Percentiles rank a stretch among this genome's conserved stretches.
Evolutionary conservation across 2,888 invertebrate species (phyloP).

Genomic region (Sialis lutaria): DNA sequence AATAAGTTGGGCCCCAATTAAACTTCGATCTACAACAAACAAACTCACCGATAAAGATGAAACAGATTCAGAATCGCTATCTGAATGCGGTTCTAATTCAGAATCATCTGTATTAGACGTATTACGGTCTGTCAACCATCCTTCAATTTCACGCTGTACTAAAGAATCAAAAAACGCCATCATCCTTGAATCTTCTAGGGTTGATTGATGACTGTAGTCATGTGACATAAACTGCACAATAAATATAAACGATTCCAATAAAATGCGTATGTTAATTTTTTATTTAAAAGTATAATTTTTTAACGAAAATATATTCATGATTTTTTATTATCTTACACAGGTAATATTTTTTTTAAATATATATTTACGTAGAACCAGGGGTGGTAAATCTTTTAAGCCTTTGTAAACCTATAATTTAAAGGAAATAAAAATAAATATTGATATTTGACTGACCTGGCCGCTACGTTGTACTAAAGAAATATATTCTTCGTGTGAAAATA

Average conservation of each 20-base stretch:
- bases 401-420: background rate
- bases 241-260: conserved; percentile 5
- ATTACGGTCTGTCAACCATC: conserved; percentile 44
- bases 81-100: conserved; percentile 26
- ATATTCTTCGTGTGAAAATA: conserved; percentile 69
- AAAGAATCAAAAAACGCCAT: conserved; percentile 93
- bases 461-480: conserved; percentile 62
- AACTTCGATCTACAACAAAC: too few species aligned
- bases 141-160: conserved; percentile 79
- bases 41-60: background rate
- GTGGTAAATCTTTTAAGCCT: background rate
- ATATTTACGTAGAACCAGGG: too few species aligned
- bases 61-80: conserved; percentile 12
- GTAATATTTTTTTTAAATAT: too few species aligned
- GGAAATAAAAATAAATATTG: too few species aligned
- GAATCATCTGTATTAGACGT: conserved; percentile 12
- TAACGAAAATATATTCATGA: background rate
- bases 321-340: too few species aligned
- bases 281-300: background rate
- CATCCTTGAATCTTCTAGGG: conserved; percentile 83
- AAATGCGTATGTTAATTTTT: background rate
- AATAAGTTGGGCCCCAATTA: too few species aligned
- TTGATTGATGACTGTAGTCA: conserved; percentile 77
- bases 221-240: conserved; percentile 54
- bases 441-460: conserved; percentile 38